These are phyloP conservation scores for Colostygia pectinataria DNA, from an alignment of 2,888 invertebrate species.

Conservation along the genomic window DNA sequence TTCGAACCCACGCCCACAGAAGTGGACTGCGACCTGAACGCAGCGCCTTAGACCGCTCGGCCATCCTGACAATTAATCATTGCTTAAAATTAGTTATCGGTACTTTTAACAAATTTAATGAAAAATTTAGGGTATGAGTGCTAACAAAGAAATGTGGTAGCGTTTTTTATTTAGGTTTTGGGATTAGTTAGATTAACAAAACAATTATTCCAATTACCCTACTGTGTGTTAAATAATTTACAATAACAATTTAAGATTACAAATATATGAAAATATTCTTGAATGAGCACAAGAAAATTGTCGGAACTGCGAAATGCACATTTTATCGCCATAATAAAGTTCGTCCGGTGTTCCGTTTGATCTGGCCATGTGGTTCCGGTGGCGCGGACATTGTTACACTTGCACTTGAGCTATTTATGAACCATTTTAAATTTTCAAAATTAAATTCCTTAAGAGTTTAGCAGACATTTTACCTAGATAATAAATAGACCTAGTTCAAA, in stretches of 20 bases:
- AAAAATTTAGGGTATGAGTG: too few relatives aligned
- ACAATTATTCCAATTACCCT: too few relatives aligned
- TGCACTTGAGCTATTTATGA: slow-evolving; percentile 26
- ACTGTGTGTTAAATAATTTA: too few relatives aligned
- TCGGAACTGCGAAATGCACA: slow-evolving; percentile 22
- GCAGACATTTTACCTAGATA: too few relatives aligned
- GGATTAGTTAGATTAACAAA: background rate
- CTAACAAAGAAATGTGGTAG: too few relatives aligned
- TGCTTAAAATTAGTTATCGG: slow-evolving; percentile 4
- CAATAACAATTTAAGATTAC: too few relatives aligned
- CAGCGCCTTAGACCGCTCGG: slow-evolving; percentile 60
- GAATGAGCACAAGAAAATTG: slow-evolving; percentile 7
- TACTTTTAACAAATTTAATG: background rate
- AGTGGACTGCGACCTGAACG: slow-evolving; percentile 61
- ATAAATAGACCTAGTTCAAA: too few relatives aligned
- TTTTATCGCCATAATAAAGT: slow-evolving; percentile 32
- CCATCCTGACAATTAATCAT: slow-evolving; percentile 40
- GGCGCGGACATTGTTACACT: slow-evolving; percentile 25
- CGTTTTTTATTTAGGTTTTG: too few relatives aligned
- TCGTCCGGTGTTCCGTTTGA: slow-evolving; percentile 52
- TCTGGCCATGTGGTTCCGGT: slow-evolving; percentile 38
- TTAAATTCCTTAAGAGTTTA: too few relatives aligned
- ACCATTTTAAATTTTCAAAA: background rate
- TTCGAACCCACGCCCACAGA: slow-evolving; percentile 61
- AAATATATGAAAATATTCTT: too few relatives aligned